Conservation (phyloP, 2,113 vertebrate genomes). For the Corvus moneduloides region DNA sequence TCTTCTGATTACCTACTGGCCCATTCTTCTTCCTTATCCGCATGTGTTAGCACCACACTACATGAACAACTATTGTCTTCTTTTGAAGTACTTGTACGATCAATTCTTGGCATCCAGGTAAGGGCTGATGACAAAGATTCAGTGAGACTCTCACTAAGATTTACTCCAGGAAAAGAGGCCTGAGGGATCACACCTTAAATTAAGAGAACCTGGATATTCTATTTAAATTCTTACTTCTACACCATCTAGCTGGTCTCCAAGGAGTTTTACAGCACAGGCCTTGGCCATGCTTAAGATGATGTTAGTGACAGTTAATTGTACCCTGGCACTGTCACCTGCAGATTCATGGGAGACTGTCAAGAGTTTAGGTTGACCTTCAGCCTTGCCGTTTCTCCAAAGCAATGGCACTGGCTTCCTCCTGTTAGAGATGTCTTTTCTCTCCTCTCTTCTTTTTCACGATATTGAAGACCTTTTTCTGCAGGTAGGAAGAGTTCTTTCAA, state of each 20-base stretch:
- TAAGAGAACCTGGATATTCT: not conserved
- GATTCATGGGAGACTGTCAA: not conserved
- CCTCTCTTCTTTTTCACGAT: not conserved
- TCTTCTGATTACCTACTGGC: not conserved
- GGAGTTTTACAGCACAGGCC: not conserved
- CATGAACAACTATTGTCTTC: not conserved
- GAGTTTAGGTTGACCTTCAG: not conserved
- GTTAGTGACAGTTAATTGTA: not conserved
- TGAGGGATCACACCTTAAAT: not conserved
- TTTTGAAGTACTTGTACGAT: not conserved
- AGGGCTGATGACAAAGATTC: not conserved
- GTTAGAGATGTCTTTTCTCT: not conserved
- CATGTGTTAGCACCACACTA: not conserved
- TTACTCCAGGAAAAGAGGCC: not conserved
- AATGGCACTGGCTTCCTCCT: not conserved
- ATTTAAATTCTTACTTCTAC: not conserved
- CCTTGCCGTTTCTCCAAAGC: not conserved
- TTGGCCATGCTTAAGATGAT: not conserved
- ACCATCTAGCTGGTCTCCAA: not conserved
- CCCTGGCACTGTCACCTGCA: not conserved
- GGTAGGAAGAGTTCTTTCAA: not conserved
- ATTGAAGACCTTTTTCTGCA: not conserved
- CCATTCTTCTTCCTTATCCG: not conserved
- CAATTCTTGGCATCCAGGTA: not conserved
- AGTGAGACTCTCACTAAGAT: not conserved